These are phyloP conservation scores for Aelia acuminata DNA, from an alignment of 2,888 invertebrate species.

Conservation along the genomic window DNA sequence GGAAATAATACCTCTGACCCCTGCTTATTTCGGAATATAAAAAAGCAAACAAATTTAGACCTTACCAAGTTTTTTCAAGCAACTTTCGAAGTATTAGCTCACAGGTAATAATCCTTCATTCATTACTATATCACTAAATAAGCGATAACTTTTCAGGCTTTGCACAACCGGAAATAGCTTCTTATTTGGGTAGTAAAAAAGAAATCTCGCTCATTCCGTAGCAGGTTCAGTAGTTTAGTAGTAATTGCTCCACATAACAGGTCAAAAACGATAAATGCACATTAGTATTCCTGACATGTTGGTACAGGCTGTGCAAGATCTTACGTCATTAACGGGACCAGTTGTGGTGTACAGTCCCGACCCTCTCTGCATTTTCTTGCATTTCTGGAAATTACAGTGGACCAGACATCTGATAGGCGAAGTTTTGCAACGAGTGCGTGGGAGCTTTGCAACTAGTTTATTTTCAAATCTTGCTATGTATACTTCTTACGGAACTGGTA, in stretches of 20 bases:
- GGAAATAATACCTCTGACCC: no score
- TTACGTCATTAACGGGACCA: conserved; percentile 23
- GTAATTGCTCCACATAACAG: conserved; percentile 18
- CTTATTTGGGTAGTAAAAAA: conserved; percentile 21
- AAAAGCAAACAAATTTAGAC: no score
- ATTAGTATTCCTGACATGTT: conserved; percentile 25
- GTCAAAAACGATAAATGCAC: conserved; percentile 10
- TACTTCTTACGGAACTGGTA: not conserved
- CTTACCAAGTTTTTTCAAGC: no score
- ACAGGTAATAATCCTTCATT: not conserved
- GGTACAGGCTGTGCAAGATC: not conserved
- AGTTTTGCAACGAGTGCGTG: not conserved
- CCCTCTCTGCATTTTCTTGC: not conserved
- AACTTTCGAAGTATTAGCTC: not conserved
- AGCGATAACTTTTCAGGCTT: not conserved
- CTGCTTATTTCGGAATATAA: no score
- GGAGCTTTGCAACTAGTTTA: not conserved
- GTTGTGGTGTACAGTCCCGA: not conserved
- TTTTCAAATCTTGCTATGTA: not conserved
- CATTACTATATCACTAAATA: not conserved
- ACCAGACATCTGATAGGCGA: not conserved
- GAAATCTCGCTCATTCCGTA: not conserved
- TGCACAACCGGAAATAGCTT: not conserved
- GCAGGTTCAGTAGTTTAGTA: not conserved
- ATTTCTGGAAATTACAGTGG: conserved; percentile 1